Evolutionary conservation across 2,888 invertebrate species (phyloP).

Genomic region (Pristionchus mayeri): DNA sequence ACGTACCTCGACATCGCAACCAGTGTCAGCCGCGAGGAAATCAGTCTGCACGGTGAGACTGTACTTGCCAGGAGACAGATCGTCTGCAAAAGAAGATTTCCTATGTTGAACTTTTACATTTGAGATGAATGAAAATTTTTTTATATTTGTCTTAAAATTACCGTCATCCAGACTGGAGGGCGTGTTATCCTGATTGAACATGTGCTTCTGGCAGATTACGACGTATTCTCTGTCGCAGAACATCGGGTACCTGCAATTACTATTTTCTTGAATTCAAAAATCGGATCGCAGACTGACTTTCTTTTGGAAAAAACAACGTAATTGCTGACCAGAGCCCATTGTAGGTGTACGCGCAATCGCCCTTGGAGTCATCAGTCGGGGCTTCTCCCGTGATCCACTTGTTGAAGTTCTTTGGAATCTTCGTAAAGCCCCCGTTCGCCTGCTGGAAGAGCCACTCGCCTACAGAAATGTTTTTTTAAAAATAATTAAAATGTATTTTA

Average conservation of each 20-base stretch:
- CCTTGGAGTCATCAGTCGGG: not conserved
- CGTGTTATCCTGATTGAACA: slow-evolving; percentile 56
- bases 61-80: slow-evolving; percentile 36
- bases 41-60: slow-evolving; percentile 21
- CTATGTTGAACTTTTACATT: not conserved
- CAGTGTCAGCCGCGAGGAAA: not conserved
- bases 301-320: too few relatives aligned
- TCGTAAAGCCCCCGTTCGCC: not conserved
- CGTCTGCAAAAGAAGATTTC: not conserved
- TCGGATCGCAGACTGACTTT: too few relatives aligned
- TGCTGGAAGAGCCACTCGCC: not conserved
- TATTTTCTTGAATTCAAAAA: too few relatives aligned
- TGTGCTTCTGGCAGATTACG: slow-evolving; percentile 65
- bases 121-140: too few relatives aligned
- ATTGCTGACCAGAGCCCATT: not conserved
- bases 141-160: not conserved
- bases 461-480: not conserved
- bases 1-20: slow-evolving; percentile 29
- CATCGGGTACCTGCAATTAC: slow-evolving; percentile 8
- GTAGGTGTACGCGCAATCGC: not conserved
- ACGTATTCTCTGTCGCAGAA: slow-evolving; percentile 4
- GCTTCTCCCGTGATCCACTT: slow-evolving; percentile 13
- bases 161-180: slow-evolving; percentile 59
- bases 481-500: not conserved
- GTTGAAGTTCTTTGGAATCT: not conserved